Evolutionary conservation across 2,888 invertebrate genomes (phyloP).

Genomic region (Meganola albula): DNA sequence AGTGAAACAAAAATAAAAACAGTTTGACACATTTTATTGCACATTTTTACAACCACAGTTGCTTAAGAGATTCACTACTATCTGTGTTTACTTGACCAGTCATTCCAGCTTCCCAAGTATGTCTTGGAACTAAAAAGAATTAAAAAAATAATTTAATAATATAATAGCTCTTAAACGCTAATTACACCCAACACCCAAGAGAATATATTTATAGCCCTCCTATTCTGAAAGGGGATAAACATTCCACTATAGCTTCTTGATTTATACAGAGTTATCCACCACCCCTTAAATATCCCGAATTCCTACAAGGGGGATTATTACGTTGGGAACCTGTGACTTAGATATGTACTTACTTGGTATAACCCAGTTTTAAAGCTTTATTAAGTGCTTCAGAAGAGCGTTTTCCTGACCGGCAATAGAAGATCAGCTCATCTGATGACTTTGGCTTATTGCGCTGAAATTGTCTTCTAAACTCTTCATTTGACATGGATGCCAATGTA

Average conservation of each 20-base stretch:
- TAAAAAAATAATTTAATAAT: too few relatives aligned
- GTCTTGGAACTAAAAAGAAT: slow-evolving; percentile 61
- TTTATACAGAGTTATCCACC: too few relatives aligned
- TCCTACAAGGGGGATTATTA: too few relatives aligned
- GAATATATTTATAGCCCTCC: too few relatives aligned
- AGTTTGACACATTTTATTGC: slow-evolving; percentile 4
- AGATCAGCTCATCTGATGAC: slow-evolving; percentile 57
- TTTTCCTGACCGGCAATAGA: slow-evolving; percentile 64
- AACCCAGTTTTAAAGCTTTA: slow-evolving; percentile 64
- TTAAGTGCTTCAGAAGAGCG: slow-evolving; percentile 57
- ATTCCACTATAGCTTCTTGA: too few relatives aligned
- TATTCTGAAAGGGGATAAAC: too few relatives aligned
- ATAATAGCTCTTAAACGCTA: too few relatives aligned
- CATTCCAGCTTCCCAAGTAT: slow-evolving; percentile 69
- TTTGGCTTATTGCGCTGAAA: slow-evolving; percentile 56
- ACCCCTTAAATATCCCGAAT: too few relatives aligned
- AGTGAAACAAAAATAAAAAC: too few relatives aligned
- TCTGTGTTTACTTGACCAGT: slow-evolving; percentile 58
- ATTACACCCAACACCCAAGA: too few relatives aligned
- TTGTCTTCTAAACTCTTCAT: slow-evolving; percentile 55
- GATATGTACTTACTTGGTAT: slow-evolving; percentile 48
- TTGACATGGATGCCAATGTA: slow-evolving; percentile 51
- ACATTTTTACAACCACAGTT: slow-evolving; percentile 2
- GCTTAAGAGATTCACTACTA: too few relatives aligned
- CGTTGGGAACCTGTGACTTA: too few relatives aligned